Conservation (phyloP, 1,140 invertebrate species). For the Copidosoma floridanum region DNA sequence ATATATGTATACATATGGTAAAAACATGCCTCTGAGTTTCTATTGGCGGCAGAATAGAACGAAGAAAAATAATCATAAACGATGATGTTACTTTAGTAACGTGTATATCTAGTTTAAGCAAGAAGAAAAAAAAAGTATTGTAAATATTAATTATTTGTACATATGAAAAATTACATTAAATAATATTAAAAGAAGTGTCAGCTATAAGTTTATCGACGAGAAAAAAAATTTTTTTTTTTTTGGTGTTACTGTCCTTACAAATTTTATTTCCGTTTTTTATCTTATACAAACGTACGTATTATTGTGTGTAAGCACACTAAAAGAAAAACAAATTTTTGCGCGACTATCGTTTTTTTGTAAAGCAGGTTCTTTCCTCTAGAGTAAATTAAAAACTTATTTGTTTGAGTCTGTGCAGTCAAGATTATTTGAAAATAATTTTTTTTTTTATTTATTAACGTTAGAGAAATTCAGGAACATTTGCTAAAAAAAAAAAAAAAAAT, state of each 20-base stretch:
- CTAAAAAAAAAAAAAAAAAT: not conserved
- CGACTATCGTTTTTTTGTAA: not conserved
- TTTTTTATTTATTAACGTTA: not conserved
- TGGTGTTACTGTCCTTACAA: constrained; percentile 25
- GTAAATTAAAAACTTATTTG: not conserved
- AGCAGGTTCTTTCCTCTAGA: no score
- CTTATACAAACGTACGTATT: constrained; percentile 9
- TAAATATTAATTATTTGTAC: constrained; percentile 32
- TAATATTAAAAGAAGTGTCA: constrained; percentile 30
- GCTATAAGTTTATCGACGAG: constrained; percentile 25
- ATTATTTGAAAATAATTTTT: constrained; percentile 1
- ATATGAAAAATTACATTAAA: constrained; percentile 29
- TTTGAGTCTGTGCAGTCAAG: constrained; percentile 11
- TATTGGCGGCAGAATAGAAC: constrained; percentile 20
- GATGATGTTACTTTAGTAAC: constrained; percentile 29
- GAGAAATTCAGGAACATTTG: constrained; percentile 11
- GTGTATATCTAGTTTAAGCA: constrained; percentile 27
- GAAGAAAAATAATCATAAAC: constrained; percentile 25
- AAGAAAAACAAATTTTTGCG: constrained; percentile 8
- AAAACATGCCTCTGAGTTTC: constrained; percentile 26
- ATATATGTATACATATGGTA: constrained; percentile 14
- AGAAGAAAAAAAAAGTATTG: no score
- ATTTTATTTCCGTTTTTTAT: constrained; percentile 27
- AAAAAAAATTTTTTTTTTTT: no score
- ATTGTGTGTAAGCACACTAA: not conserved